Evolutionary conservation across 2,888 invertebrate species (phyloP).

Genomic region (Lagria hirta): DNA sequence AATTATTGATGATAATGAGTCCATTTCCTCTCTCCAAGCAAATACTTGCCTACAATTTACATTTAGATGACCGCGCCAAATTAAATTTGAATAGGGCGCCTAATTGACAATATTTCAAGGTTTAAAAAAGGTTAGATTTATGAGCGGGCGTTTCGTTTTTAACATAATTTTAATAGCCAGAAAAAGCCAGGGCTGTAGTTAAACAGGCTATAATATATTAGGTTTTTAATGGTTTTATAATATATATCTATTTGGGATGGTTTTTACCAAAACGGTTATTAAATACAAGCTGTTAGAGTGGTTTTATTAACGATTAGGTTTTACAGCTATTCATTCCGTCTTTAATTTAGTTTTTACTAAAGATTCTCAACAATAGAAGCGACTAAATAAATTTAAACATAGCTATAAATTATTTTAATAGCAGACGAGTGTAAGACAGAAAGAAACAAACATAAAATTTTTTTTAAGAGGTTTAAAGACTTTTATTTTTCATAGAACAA

Average conservation of each 20-base stretch:
- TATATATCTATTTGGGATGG: constrained; percentile 47
- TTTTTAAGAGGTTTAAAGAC: too few relatives aligned
- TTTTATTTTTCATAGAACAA: too few relatives aligned
- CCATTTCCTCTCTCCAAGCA: too few relatives aligned
- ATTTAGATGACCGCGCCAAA: too few relatives aligned
- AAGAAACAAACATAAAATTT: constrained; percentile 16
- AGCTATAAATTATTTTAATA: constrained; percentile 21
- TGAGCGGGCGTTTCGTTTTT: constrained; percentile 47
- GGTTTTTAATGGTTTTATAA: constrained; percentile 49
- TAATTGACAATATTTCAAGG: too few relatives aligned
- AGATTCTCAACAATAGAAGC: constrained; percentile 11
- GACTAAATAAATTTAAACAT: constrained; percentile 8
- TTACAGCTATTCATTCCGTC: constrained; percentile 20
- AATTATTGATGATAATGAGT: too few relatives aligned
- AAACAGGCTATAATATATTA: constrained; percentile 47
- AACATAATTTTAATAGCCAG: constrained; percentile 47
- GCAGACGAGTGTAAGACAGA: constrained; percentile 2
- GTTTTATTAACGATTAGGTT: constrained; percentile 27
- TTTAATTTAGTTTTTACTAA: constrained; percentile 19
- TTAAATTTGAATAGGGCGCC: too few relatives aligned
- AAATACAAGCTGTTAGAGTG: constrained; percentile 32
- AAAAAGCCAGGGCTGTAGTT: constrained; percentile 42
- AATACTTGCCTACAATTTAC: too few relatives aligned
- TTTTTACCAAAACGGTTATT: constrained; percentile 47
- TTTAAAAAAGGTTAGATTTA: constrained; percentile 38